These are phyloP conservation scores for Dicerorhinus sumatrensis DNA, from an alignment of 2,113 vertebrate genomes.

Conservation along the genomic window DNA sequence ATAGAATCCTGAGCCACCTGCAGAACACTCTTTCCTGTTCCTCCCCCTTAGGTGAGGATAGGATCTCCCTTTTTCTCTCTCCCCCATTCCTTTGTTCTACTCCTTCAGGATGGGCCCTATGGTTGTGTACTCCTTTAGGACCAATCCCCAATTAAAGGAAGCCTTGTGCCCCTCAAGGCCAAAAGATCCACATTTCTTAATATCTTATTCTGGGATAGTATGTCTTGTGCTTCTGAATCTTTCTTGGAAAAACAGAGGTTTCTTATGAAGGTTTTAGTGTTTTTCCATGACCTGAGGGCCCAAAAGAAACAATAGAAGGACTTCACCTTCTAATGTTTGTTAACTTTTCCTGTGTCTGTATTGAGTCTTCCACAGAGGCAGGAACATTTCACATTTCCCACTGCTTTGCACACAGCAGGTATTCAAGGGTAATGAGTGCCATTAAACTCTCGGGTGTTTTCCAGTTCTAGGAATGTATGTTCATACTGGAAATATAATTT, in stretches of 20 bases:
- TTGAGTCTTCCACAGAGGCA: not conserved
- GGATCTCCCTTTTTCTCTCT: not conserved
- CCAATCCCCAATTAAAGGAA: not conserved
- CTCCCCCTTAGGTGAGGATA: not conserved
- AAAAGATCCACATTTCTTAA: constrained; percentile 5
- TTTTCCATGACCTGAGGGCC: not conserved
- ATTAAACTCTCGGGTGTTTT: not conserved
- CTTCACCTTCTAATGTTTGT: not conserved
- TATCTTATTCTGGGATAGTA: not conserved
- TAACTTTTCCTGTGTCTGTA: not conserved
- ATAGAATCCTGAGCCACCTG: not conserved
- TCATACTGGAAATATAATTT: constrained; percentile 32
- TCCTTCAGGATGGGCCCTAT: not conserved
- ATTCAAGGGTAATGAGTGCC: not conserved
- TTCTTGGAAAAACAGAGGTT: not conserved
- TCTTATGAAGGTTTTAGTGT: constrained; percentile 10
- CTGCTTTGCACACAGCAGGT: not conserved
- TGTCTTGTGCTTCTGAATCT: not conserved
- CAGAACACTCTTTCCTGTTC: not conserved
- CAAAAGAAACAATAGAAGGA: not conserved
- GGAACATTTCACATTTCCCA: not conserved
- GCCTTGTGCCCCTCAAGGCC: not conserved
- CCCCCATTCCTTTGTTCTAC: not conserved
- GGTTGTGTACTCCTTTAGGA: not conserved
- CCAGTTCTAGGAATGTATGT: not conserved